Evolutionary conservation across 2,888 invertebrate genomes (phyloP).

Genomic region (Podabrus alpinus): DNA sequence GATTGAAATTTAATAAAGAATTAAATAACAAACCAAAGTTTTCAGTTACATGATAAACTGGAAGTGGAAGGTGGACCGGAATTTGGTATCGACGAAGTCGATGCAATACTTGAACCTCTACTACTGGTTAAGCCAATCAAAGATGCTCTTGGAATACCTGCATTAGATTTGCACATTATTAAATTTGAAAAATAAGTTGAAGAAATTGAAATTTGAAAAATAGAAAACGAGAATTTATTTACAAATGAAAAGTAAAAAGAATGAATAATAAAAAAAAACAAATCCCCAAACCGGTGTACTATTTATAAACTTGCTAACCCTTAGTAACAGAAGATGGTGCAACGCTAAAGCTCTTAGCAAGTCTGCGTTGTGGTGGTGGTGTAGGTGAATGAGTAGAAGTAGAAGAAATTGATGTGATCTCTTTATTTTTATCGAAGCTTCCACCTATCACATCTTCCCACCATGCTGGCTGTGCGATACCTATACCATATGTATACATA

Average conservation of each 20-base stretch:
- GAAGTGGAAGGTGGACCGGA: constrained; percentile 71
- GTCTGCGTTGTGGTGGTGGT: constrained; percentile 83
- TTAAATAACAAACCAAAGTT: not conserved
- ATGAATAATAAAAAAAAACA: not conserved
- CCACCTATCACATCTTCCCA: constrained; percentile 57
- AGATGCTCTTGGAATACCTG: constrained; percentile 81
- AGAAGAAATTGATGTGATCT: constrained; percentile 39
- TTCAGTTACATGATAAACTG: constrained; percentile 66
- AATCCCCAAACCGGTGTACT: not conserved
- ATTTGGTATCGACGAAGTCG: constrained; percentile 69
- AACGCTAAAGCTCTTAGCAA: constrained; percentile 92
- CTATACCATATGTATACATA: constrained; percentile 43
- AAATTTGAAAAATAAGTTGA: not conserved
- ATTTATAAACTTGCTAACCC: constrained; percentile 53
- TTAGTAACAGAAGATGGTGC: constrained; percentile 71
- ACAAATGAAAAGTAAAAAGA: not conserved
- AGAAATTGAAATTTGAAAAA: not conserved
- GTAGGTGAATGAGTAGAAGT: constrained; percentile 71
- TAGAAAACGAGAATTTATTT: not conserved
- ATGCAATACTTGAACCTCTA: constrained; percentile 68
- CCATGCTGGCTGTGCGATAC: constrained; percentile 58
- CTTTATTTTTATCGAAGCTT: constrained; percentile 53
- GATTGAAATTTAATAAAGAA: constrained; percentile 13
- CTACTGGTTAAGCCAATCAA: constrained; percentile 79
- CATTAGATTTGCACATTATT: not conserved